These are phyloP conservation scores for Hylaeus anthracinus DNA, from an alignment of 1,140 invertebrate species.

Conservation along the genomic window DNA sequence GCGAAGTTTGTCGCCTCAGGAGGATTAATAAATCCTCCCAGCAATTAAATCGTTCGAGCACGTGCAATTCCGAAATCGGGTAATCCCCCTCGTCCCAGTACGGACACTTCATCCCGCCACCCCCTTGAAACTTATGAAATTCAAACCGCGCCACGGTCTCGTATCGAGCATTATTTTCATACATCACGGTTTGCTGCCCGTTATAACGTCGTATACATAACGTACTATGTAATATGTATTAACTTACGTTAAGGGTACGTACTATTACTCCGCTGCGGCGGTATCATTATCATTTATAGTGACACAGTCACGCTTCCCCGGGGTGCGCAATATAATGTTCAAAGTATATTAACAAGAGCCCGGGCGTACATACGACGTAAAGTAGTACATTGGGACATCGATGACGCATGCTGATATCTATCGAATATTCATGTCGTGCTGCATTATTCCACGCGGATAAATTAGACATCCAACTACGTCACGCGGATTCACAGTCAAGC, in stretches of 20 bases:
- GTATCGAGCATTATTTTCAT: conserved; percentile 42
- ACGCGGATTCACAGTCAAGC: neutral
- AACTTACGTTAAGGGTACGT: conserved; percentile 45
- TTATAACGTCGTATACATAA: conserved; percentile 41
- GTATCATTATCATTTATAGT: conserved; percentile 48
- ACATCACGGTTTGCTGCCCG: conserved; percentile 39
- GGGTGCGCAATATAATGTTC: conserved; percentile 37
- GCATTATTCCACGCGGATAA: neutral
- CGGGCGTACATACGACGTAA: neutral
- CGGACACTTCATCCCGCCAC: neutral
- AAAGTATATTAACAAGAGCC: conserved; percentile 40
- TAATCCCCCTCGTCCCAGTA: neutral
- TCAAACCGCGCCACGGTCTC: conserved; percentile 20
- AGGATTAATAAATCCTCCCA: conserved; percentile 28
- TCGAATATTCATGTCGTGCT: conserved; percentile 34
- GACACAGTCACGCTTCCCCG: conserved; percentile 34
- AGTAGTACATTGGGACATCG: conserved; percentile 38
- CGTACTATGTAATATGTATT: conserved; percentile 48
- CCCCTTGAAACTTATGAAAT: conserved; percentile 36
- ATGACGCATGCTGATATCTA: conserved; percentile 40
- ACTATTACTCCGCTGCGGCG: conserved; percentile 33
- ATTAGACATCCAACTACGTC: neutral
- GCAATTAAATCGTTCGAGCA: conserved; percentile 16
- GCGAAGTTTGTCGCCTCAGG: neutral
- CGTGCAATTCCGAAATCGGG: conserved; percentile 31